Evolutionary conservation across 2,113 vertebrate species (phyloP), one percentile per base, ranked within the genome.

Genomic region (Alectura lathami): DNA sequence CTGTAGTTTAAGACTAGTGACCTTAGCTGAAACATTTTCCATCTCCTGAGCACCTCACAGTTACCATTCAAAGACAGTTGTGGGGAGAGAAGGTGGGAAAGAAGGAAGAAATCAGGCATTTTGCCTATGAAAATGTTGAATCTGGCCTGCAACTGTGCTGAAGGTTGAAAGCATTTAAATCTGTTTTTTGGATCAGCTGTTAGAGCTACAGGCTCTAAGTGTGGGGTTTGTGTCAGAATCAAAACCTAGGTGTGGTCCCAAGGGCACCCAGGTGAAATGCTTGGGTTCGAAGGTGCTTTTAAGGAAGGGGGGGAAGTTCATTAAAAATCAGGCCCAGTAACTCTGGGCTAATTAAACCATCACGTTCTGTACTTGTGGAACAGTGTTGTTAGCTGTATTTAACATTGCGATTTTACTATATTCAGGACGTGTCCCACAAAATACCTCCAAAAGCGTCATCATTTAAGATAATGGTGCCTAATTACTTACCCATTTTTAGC

Each of bases 391-490:
- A 94, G 40, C 91, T 66, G 34, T 73, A 94, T 89, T 94, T 91
- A 93, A 95, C 59, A 47, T 40, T 77, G 72, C 75, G 85, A 38
- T 95, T 87, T 87, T 83, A 42, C 66, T 80, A 6, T 75, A 89
- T 85, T 91, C 66, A 68, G 84, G 87, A 54, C 50, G 24, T 87
- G 72, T 94, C 89, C 67, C 75, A 77, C 50, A 77, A 70, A 81
- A 85, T 62, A 83, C 67, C 78, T 91, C 75, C 42, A 34, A 54
- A 93, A 80, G 59, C 80, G 66, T 77, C 74, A 22, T 77, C 30
- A 50, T 88, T 91, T 74, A 72, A 73, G 42, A 84, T 85, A 94
- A 95, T 91, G 63, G 59, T 80, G 79, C 89, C 93, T 97, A 95
- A 95, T 95, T 97, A 96, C 89, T 88, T 82, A 48, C 0, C 45